Evolutionary conservation across 2,888 invertebrate genomes (phyloP).

Genomic region (Bedellia somnulentella): DNA sequence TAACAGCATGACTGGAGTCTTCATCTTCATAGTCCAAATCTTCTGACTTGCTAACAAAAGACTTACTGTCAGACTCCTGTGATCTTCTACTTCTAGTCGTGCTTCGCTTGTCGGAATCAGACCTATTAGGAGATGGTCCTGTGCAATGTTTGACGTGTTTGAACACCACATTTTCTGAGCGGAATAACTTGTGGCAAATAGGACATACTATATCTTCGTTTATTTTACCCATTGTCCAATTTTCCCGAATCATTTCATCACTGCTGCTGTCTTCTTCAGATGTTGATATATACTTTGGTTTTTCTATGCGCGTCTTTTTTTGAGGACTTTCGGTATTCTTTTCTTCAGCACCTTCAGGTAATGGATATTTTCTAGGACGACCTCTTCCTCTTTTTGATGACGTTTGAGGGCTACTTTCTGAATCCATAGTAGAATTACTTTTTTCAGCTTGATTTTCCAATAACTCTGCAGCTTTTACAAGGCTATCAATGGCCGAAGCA

Average conservation of each 20-base stretch:
- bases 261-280: constrained; percentile 23
- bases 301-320: constrained; percentile 35
- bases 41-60: constrained; percentile 22
- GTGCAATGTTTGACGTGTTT: constrained; percentile 57
- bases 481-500: constrained; percentile 43
- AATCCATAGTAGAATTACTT: constrained; percentile 7
- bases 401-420: constrained; percentile 15
- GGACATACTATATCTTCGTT: constrained; percentile 55
- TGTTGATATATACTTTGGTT: constrained; percentile 19
- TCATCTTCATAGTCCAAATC: constrained; percentile 4
- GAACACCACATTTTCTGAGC: constrained; percentile 52
- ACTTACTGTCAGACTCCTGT: constrained; percentile 28
- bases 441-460: constrained; percentile 37
- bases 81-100: constrained; percentile 18
- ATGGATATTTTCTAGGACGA: constrained; percentile 45
- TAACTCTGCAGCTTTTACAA: constrained; percentile 49
- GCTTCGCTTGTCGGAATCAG: constrained; percentile 38
- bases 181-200: constrained; percentile 48
- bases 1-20: neutral
- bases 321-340: constrained; percentile 22
- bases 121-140: constrained; percentile 45
- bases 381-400: constrained; percentile 40
- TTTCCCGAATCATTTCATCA: constrained; percentile 34
- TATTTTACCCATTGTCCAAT: constrained; percentile 58
- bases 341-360: constrained; percentile 21